phyloP scores from a whole-genome alignment of 2,888 invertebrate species.

The Aspidiotus rigidus region DNA sequence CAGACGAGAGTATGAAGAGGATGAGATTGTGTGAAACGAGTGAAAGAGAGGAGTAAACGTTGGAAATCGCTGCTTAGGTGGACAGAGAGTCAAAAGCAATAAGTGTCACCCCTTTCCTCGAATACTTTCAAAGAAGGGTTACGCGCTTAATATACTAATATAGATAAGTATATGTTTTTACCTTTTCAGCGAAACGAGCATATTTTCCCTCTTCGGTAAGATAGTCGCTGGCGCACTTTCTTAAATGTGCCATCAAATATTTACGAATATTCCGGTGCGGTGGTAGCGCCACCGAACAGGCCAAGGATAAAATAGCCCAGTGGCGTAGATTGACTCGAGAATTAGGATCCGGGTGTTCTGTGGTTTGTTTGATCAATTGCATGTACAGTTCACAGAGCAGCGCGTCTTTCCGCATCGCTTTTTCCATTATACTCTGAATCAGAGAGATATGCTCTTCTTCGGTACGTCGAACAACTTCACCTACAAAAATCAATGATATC shows the following conservation, averaged over 20 bases:
- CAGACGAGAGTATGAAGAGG: no score
- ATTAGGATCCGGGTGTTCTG: conserved; percentile 81
- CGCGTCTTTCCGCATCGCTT: conserved; percentile 81
- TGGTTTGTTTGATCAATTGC: conserved; percentile 83
- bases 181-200: conserved; percentile 83
- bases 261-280: conserved; percentile 75
- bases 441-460: conserved; percentile 82
- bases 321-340: conserved; percentile 78
- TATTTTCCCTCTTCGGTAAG: conserved; percentile 90
- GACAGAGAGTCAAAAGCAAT: no score
- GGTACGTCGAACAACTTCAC: conserved; percentile 43
- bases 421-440: conserved; percentile 79
- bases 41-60: no score
- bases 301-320: conserved; percentile 79
- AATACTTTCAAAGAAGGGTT: no score
- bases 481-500: conserved; percentile 10
- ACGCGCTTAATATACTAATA: no score
- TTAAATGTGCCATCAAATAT: conserved; percentile 79
- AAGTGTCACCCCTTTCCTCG: no score
- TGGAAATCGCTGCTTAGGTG: no score
- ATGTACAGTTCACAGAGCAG: conserved; percentile 81
- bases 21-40: no score
- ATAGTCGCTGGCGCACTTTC: conserved; percentile 76
- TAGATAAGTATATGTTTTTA: conserved; percentile 40
- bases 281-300: conserved; percentile 74